Conservation (phyloP, 2,797 vertebrate species). For the Petrocephalus schoutedeni region DNA sequence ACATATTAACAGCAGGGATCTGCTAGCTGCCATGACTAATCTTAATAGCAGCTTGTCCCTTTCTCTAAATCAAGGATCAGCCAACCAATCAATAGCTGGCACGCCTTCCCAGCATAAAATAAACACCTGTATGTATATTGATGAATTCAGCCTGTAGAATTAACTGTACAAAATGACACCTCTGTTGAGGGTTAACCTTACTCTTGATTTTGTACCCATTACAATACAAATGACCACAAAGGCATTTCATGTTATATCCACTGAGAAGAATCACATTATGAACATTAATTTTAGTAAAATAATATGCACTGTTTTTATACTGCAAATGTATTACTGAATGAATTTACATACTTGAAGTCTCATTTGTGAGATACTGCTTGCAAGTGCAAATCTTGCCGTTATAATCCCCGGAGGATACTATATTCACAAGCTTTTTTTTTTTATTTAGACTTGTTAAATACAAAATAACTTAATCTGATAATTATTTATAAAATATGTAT, state of each 20-base stretch:
- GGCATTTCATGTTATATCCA: not conserved
- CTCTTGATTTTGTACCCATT: not conserved
- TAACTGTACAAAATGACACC: conserved; percentile 2
- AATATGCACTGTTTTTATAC: not conserved
- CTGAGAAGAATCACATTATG: not conserved
- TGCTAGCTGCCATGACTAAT: conserved; percentile 24
- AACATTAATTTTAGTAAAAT: not conserved
- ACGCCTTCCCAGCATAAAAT: not conserved
- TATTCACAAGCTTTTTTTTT: conserved; percentile 15
- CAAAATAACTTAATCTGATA: conserved; percentile 69
- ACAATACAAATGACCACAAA: not conserved
- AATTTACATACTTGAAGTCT: not conserved
- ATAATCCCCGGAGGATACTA: not conserved
- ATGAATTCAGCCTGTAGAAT: not conserved
- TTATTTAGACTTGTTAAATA: conserved; percentile 50
- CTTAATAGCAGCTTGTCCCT: not conserved
- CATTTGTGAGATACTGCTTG: not conserved
- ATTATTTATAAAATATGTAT: conserved; percentile 59
- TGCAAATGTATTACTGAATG: not conserved
- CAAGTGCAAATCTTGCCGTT: not conserved
- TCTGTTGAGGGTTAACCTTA: not conserved
- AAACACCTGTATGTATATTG: not conserved
- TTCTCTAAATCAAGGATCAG: not conserved
- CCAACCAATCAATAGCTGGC: not conserved
- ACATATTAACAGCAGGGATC: conserved; percentile 36